A percentile compares a stretch with the other conserved stretches of the same genome.
phyloP scores from a whole-genome alignment of 2,888 invertebrate species.

The Yponomeuta cagnagella region DNA sequence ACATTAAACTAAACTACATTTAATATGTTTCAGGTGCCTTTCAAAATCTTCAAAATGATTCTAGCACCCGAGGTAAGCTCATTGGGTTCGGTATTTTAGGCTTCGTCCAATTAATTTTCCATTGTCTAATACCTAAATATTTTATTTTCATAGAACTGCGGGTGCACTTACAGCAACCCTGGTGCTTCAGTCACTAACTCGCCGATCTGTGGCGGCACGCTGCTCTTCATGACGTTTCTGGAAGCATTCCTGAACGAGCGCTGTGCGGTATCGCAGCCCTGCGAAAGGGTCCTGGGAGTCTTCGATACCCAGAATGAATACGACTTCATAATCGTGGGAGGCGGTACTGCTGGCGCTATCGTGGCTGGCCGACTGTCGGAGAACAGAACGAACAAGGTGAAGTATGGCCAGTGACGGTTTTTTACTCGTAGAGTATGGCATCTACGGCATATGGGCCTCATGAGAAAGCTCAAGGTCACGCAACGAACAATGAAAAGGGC shows the following conservation, averaged over 20 bases:
- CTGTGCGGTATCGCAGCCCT: slow-evolving; percentile 54
- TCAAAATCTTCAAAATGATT: not conserved
- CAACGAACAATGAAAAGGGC: too few species aligned
- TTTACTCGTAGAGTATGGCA: too few species aligned
- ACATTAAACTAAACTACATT: too few species aligned
- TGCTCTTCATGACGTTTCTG: slow-evolving; percentile 70
- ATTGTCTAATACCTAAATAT: not conserved
- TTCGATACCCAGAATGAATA: slow-evolving; percentile 49
- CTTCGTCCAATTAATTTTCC: too few species aligned
- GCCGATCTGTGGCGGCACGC: slow-evolving; percentile 62
- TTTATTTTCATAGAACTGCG: slow-evolving; percentile 28
- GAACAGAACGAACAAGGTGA: slow-evolving; percentile 24
- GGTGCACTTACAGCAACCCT: slow-evolving; percentile 56
- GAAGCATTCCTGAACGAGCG: slow-evolving; percentile 60
- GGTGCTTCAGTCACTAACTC: slow-evolving; percentile 58
- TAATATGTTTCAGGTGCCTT: not conserved
- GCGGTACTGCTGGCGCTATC: slow-evolving; percentile 71
- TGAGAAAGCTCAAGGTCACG: too few species aligned
- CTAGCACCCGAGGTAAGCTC: not conserved
- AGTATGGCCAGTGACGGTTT: not conserved
- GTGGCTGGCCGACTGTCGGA: slow-evolving; percentile 72
- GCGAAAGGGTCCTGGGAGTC: slow-evolving; percentile 55
- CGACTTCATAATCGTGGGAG: slow-evolving; percentile 74
- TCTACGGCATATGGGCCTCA: too few species aligned
- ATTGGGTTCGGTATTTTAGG: not conserved